A percentile compares a stretch with the other conserved stretches of the same genome.
These are phyloP conservation scores for Boloria euphrosyne DNA, from an alignment of 2,888 invertebrate species.

Conservation along the genomic window DNA sequence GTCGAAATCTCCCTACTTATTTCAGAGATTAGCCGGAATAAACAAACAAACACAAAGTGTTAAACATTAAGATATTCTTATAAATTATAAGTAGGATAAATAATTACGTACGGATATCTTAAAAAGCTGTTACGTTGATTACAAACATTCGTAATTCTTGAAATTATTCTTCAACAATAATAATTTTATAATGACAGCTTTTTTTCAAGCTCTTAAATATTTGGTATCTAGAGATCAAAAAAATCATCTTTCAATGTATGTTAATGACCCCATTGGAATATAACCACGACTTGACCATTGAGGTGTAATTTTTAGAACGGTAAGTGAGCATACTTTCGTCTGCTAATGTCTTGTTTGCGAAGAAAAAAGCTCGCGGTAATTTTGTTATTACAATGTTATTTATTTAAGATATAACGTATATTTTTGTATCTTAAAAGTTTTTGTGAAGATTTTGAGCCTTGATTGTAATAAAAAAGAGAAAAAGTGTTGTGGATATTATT, in stretches of 20 bases:
- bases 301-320: conserved; percentile 24
- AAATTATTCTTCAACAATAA: no score
- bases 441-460: neutral
- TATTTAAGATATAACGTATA: conserved; percentile 19
- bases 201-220: no score
- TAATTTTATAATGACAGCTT: no score
- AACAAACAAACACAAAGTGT: no score
- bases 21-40: no score
- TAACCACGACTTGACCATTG: conserved; percentile 18
- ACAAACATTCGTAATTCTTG: no score
- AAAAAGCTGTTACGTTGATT: no score
- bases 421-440: conserved; percentile 12
- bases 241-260: conserved; percentile 6
- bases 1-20: no score
- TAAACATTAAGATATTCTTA: no score
- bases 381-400: conserved; percentile 25
- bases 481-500: no score
- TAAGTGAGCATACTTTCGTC: conserved; percentile 22
- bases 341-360: conserved; percentile 19
- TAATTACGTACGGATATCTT: no score
- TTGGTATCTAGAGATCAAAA: neutral
- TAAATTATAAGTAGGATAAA: no score
- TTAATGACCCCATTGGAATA: conserved; percentile 26
- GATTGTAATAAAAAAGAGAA: neutral
- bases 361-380: conserved; percentile 9